Evolutionary conservation across 2,113 vertebrate species (phyloP).

Genomic region (Ahaetulla prasina): DNA sequence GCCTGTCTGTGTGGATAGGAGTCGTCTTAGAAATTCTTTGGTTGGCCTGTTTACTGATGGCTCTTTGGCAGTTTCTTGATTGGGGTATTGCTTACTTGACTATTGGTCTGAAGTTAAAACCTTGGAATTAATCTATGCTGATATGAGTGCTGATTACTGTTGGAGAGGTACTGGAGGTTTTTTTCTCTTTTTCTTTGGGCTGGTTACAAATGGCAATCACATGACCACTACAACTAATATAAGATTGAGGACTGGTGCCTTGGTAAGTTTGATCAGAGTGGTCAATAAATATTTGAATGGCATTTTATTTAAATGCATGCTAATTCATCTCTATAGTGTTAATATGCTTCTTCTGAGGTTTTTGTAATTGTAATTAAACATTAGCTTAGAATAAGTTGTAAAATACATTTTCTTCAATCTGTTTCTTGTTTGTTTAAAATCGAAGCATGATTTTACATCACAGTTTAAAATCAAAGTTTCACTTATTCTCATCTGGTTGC

Average conservation of each 20-base stretch:
- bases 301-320: neutral
- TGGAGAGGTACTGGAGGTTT: no score
- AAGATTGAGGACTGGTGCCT: neutral
- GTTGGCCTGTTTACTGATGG: no score
- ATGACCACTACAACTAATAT: neutral
- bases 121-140: no score
- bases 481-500: neutral
- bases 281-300: neutral
- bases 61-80: no score
- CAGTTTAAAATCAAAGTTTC: neutral
- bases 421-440: neutral
- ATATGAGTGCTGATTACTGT: no score
- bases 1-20: no score
- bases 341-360: constrained; percentile 19
- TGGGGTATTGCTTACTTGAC: no score
- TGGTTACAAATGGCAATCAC: neutral
- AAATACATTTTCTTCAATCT: neutral
- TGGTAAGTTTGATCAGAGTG: neutral
- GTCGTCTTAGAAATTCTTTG: no score
- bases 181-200: no score
- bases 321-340: constrained; percentile 6
- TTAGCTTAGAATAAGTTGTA: neutral
- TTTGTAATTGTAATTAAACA: neutral
- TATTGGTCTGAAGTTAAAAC: no score
- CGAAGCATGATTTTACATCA: neutral